Evolutionary conservation across 2,888 invertebrate species (phyloP).

Genomic region (Epirrhoe alternata): DNA sequence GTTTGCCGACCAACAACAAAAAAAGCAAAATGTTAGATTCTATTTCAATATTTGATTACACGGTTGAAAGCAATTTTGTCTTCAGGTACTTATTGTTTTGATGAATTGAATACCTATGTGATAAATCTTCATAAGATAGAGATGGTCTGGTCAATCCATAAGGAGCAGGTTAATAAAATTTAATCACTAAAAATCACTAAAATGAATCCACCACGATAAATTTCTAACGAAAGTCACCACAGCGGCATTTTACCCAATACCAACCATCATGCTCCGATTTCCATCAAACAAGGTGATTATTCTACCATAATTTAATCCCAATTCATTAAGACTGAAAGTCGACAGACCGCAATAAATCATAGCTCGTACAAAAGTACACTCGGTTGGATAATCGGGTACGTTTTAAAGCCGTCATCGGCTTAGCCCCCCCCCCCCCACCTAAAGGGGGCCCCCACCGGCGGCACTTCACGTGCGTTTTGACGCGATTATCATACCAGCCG

Average conservation of each 20-base stretch:
- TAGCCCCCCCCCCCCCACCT: constrained; percentile 51
- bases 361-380: constrained; percentile 68
- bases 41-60: constrained; percentile 13
- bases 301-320: constrained; percentile 32
- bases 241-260: background rate
- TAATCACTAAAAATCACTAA: no score
- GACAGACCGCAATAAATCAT: constrained; percentile 68
- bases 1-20: constrained; percentile 4
- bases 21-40: constrained; percentile 7
- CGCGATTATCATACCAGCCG: constrained; percentile 83
- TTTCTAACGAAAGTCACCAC: no score
- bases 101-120: no score
- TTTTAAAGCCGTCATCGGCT: constrained; percentile 82
- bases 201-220: no score
- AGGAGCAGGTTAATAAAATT: no score
- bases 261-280: constrained; percentile 9
- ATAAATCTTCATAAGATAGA: no score
- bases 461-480: constrained; percentile 84
- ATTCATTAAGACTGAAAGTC: constrained; percentile 43
- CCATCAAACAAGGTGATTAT: constrained; percentile 19
- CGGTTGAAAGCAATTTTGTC: background rate
- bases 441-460: constrained; percentile 47
- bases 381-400: constrained; percentile 78
- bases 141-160: no score
- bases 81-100: background rate